Evolutionary conservation across 2,888 invertebrate species (phyloP).

Genomic region (Aquatica leii): DNA sequence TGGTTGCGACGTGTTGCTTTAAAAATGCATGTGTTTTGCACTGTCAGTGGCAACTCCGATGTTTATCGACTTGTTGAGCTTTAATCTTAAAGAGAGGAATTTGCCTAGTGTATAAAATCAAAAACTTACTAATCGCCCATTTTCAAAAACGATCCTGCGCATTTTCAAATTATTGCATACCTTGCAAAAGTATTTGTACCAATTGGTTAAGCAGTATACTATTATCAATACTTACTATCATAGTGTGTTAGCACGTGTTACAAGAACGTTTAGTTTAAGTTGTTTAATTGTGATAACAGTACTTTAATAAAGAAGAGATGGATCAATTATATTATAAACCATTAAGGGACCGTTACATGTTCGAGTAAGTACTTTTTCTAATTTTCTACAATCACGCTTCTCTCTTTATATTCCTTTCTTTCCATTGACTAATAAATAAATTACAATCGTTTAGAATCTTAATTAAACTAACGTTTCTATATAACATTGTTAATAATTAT

Average conservation of each 20-base stretch:
- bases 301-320: conserved; percentile 25
- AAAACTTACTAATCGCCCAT: not conserved
- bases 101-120: not conserved
- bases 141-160: conserved; percentile 4
- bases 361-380: conserved; percentile 23
- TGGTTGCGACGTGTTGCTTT: conserved; percentile 32
- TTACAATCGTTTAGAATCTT: too few relatives aligned
- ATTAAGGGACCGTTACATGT: conserved; percentile 23
- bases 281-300: conserved; percentile 18
- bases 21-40: conserved; percentile 34
- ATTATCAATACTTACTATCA: not conserved
- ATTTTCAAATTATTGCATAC: not conserved
- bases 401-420: not conserved
- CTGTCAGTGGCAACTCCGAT: conserved; percentile 17
- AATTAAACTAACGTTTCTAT: too few relatives aligned
- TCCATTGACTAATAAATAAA: too few relatives aligned
- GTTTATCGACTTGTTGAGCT: conserved; percentile 28
- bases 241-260: conserved; percentile 20
- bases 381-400: not conserved
- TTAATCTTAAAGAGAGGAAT: conserved; percentile 9
- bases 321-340: conserved; percentile 29
- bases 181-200: not conserved
- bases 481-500: too few relatives aligned
- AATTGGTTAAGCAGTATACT: conserved; percentile 1
- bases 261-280: conserved; percentile 11